phyloP scores from a whole-genome alignment of 2,888 invertebrate genomes.

The Plagodis dolabraria region DNA sequence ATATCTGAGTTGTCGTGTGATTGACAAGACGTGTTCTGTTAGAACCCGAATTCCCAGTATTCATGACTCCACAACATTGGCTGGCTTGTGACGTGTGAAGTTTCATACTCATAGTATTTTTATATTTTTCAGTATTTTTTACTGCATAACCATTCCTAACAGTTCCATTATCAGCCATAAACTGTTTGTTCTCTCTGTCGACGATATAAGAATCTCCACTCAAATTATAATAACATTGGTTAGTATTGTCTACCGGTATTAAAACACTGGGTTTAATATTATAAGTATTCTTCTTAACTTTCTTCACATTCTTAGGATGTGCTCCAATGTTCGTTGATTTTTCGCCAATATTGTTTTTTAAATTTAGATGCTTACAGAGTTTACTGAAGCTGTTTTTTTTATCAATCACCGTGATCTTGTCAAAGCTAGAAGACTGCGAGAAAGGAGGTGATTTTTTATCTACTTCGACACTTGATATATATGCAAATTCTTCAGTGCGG shows the following conservation, averaged over 20 bases:
- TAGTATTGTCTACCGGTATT: constrained; percentile 5
- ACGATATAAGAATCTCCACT: neutral
- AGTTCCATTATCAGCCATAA: neutral
- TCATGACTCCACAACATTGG: constrained; percentile 24
- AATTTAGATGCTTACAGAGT: constrained; percentile 27
- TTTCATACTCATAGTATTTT: constrained; percentile 2
- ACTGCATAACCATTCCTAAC: neutral
- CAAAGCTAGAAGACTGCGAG: constrained; percentile 64
- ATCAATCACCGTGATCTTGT: constrained; percentile 71
- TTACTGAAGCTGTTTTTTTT: constrained; percentile 52
- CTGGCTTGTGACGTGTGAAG: constrained; percentile 1
- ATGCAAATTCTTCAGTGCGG: constrained; percentile 68
- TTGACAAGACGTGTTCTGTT: constrained; percentile 34
- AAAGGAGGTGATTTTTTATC: constrained; percentile 47
- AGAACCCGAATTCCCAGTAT: constrained; percentile 37
- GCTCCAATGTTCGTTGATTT: constrained; percentile 10
- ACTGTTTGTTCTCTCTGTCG: neutral
- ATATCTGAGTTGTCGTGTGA: constrained; percentile 12
- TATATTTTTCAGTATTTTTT: constrained; percentile 7
- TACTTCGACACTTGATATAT: constrained; percentile 63
- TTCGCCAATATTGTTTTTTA: constrained; percentile 28
- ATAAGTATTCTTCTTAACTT: constrained; percentile 6
- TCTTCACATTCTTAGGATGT: constrained; percentile 27
- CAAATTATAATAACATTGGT: neutral
- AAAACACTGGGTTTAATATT: constrained; percentile 6